Evolutionary conservation across 2,797 vertebrate genomes (phyloP), one percentile per base, ranked within the genome.

Genomic region (Rallus crepitans): DNA sequence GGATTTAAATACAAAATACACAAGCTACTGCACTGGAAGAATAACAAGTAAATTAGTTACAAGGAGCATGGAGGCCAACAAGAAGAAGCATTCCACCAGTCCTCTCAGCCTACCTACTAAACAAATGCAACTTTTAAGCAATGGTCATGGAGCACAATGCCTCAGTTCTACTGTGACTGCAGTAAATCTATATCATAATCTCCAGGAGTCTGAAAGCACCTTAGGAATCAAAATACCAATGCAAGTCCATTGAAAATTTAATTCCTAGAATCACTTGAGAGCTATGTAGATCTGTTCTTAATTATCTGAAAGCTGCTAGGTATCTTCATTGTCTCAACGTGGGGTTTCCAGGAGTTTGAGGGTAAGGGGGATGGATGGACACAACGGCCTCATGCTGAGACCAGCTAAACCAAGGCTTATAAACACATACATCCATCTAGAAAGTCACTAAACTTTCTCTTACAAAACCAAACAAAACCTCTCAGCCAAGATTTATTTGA

Each of bases 1-100:
- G 40, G 81, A 94, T 73, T 89, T 53, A 65, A 72, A 97, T 68
- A 91, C 88, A 81, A 92, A 40, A 35, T 82, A 75, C 37, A 91
- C 45, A 35, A 78, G 33, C 73, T 91, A 96, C 59, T 33, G 50
- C 48, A 65, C 16, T 47, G 9, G 56, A 48, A 83, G n/a, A 89
- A 59, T n/a, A 89, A 56, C 24, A 82, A 85, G 42, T 19, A 18
- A 73, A 47, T 37, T 60, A 84, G 37, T 37, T 84, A 28, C 17
- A 68, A 45, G 37, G 1, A 87, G 72, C 60, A 71, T 3, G 17
- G 31, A 82, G 55, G 21, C 40, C 77, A 93, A 50, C n/a, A 90
- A 39, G n/a, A 66, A 81, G 35, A 60, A 37, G 73, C 8, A 15
- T 19, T 42, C 0, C 1, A 0, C 16, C 12, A 39, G 21, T 35